Evolutionary conservation across 1,140 invertebrate species (phyloP), one percentile per base, ranked within the genome.

Genomic region (Mylabris phalerata): DNA sequence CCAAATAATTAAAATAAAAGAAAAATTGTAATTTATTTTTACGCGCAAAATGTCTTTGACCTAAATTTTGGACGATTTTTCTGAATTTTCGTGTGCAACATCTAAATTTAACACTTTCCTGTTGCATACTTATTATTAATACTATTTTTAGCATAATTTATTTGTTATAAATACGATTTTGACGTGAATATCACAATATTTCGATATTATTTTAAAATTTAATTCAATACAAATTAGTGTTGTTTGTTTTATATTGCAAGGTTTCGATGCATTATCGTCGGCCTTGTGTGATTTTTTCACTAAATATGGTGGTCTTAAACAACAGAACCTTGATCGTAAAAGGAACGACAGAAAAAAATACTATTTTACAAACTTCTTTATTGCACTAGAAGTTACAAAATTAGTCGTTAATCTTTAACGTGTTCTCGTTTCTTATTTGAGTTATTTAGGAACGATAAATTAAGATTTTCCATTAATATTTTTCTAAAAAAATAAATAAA

Each of bases 401-500:
- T 54, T 54, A 54, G 51, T 54, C 24, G 38, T 45, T 39, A 52
- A 46, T 46, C 32, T 32, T 54, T 46, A 45, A 45, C 42, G 51
- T 32, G 51, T 45, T 38, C 32, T 32, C 32, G 32, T 32, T 32
- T 32, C 32, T 32, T 32, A 32, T 32, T 32, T 32, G 4, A 9
- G 51, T 54, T 54, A 54, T 45, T 52, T 45, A 54, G 51, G 43
- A 52, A 52, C 51, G 46, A 54, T 11, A 52, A 54, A 54, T 54
- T 54, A 45, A 45, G 39, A 54, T 5, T 32, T 32, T 32, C 32
- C 32, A 32, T 32, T 3, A 32, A 5, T 32, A 32, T 32, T 32
- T n/a, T 48, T 47, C 46, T 54, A 54, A 54, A 54, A 54, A 54
- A 54, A 52, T 52, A 54, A 54, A 54, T 54, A 45, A 54, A 46